A percentile compares a stretch with the other conserved stretches of the same genome.
Conservation (phyloP, 2,888 invertebrate species). For the Diloba caeruleocephala region DNA sequence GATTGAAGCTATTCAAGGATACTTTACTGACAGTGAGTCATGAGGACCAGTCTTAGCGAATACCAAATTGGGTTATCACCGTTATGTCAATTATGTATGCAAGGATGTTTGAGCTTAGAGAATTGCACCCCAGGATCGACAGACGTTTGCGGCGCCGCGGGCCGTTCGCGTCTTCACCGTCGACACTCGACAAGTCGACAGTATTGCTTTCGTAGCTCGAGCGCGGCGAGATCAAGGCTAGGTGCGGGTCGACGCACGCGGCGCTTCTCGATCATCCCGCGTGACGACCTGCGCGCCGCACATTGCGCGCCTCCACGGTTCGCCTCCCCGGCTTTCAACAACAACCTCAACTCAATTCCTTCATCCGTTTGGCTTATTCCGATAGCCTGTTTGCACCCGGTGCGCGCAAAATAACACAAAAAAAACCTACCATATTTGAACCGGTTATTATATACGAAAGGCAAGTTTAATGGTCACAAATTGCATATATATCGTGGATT, state of each 20-base stretch:
- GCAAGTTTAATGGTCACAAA: constrained; percentile 77
- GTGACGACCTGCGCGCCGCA: constrained; percentile 64
- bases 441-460: constrained; percentile 85
- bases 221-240: constrained; percentile 80
- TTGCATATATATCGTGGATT: constrained; percentile 73
- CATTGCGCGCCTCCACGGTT: constrained; percentile 45
- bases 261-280: constrained; percentile 69
- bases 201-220: constrained; percentile 44
- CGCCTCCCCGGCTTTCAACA: constrained; percentile 58
- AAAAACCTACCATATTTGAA: constrained; percentile 76
- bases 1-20: no score
- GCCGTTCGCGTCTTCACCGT: constrained; percentile 3
- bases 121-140: constrained; percentile 49
- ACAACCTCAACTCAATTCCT: constrained; percentile 68
- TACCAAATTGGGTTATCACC: no score
- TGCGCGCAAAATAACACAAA: constrained; percentile 77
- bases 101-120: no score
- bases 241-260: constrained; percentile 86
- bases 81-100: no score
- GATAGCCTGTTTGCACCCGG: constrained; percentile 61
- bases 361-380: constrained; percentile 61
- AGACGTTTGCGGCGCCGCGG: constrained; percentile 62
- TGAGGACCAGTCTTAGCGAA: no score
- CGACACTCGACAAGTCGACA: no score
- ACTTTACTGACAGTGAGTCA: no score